Evolutionary conservation across 2,113 vertebrate genomes (phyloP).

Genomic region (Corythornis madagascariensis): DNA sequence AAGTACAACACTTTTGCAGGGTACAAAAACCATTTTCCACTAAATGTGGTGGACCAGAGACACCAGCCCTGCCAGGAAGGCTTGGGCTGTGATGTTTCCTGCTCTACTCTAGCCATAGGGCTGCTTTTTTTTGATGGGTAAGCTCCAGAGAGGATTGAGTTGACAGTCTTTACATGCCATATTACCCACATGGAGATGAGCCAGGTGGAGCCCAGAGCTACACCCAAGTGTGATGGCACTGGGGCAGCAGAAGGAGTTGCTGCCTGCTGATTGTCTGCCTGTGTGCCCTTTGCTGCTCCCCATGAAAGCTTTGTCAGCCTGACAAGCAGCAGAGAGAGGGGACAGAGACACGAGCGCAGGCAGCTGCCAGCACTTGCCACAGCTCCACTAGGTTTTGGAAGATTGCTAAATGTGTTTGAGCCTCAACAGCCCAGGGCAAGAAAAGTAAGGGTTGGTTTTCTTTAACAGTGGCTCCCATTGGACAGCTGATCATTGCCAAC

Average conservation of each 20-base stretch:
- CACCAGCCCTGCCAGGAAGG: rapidly evolving
- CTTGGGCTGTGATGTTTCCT: not conserved
- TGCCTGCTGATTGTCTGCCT: not conserved
- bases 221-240: rapidly evolving
- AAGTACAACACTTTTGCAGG: not conserved
- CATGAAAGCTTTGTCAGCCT: not conserved
- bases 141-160: not conserved
- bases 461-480: not conserved
- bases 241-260: rapidly evolving
- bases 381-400: not conserved
- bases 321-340: not conserved
- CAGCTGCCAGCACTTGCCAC: rapidly evolving
- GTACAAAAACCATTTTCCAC: not conserved
- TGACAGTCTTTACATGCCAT: not conserved
- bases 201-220: rapidly evolving
- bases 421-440: rapidly evolving
- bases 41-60: not conserved
- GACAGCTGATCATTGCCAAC: not conserved
- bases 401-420: not conserved
- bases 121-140: not conserved
- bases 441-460: not conserved
- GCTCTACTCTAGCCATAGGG: rapidly evolving
- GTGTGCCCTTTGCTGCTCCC: not conserved
- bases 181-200: not conserved
- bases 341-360: not conserved